Evolutionary conservation across 2,888 invertebrate species (phyloP).

Genomic region (Cerceris rybyensis): DNA sequence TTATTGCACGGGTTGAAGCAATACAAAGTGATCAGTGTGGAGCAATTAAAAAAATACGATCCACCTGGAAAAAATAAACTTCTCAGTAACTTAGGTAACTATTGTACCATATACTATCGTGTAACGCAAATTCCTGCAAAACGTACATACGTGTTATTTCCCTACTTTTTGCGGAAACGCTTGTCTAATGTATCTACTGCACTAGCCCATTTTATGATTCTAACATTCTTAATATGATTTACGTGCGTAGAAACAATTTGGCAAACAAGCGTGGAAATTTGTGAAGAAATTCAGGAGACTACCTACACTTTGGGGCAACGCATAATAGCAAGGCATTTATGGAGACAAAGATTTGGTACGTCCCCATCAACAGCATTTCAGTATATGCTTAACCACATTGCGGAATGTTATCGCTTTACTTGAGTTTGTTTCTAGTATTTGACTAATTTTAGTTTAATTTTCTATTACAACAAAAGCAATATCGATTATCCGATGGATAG

Average conservation of each 20-base stretch:
- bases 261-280: conserved; percentile 85
- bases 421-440: conserved; percentile 39
- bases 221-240: not conserved
- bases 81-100: conserved; percentile 80
- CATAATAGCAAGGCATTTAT: conserved; percentile 80
- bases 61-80: conserved; percentile 80
- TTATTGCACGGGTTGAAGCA: conserved; percentile 75
- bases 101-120: not conserved
- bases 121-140: no score
- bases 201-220: not conserved
- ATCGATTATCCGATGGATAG: conserved; percentile 22
- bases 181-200: not conserved
- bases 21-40: conserved; percentile 80
- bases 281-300: conserved; percentile 83
- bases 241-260: conserved; percentile 85
- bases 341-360: conserved; percentile 81
- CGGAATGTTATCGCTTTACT: conserved; percentile 78
- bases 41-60: conserved; percentile 81
- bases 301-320: conserved; percentile 77
- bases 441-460: conserved; percentile 22
- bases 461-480: conserved; percentile 37
- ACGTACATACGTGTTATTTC: no score
- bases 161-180: not conserved
- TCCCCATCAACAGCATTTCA: conserved; percentile 79
- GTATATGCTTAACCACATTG: conserved; percentile 80